These are phyloP conservation scores for Cephalopterus ornatus DNA, from an alignment of 2,113 vertebrate species.

Conservation along the genomic window DNA sequence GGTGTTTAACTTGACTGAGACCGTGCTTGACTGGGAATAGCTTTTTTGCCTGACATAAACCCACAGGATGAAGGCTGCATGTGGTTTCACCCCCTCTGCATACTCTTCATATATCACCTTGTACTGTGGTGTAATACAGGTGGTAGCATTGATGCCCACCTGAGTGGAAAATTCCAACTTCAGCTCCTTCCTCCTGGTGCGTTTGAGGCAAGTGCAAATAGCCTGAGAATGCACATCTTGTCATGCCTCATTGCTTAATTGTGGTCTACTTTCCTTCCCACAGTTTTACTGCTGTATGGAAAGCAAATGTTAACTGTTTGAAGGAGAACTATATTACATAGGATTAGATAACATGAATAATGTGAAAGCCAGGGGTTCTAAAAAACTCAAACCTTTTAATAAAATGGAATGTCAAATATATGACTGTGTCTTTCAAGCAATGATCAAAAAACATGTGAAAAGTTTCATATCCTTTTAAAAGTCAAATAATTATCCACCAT, in stretches of 20 bases:
- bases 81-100: background rate
- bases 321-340: background rate
- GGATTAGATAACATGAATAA: slow-evolving; percentile 35
- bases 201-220: background rate
- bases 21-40: background rate
- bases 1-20: background rate
- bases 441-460: slow-evolving; percentile 62
- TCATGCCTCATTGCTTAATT: background rate
- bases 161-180: background rate
- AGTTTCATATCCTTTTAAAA: slow-evolving; percentile 58
- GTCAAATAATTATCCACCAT: slow-evolving; percentile 68
- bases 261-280: background rate
- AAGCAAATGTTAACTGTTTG: slow-evolving; percentile 3
- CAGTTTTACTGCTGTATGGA: background rate
- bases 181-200: background rate
- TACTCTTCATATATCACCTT: background rate
- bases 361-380: slow-evolving; percentile 14
- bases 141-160: background rate
- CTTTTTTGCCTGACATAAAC: background rate
- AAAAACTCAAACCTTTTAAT: slow-evolving; percentile 34
- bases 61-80: background rate
- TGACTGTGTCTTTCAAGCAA: slow-evolving; percentile 47
- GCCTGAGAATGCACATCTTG: slow-evolving; percentile 3
- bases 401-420: slow-evolving; percentile 51
- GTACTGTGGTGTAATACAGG: background rate